Evolutionary conservation across 2,888 invertebrate species (phyloP), one percentile per base, ranked within the genome.

Genomic region (Trissolcus japonicus): DNA sequence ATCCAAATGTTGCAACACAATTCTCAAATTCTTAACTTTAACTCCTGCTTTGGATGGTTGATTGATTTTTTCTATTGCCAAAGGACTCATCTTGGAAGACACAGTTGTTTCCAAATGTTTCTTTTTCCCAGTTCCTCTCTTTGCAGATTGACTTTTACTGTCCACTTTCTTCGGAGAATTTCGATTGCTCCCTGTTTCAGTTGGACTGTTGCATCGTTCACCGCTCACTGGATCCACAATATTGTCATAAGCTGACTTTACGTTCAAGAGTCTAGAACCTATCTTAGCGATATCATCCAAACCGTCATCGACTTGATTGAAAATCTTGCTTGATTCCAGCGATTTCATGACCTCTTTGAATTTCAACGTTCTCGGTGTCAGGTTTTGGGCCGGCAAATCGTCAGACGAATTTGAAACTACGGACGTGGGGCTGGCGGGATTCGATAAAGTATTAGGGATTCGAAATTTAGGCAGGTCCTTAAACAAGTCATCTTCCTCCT

Each of bases 291-390:
- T 11, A n/a, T 73, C 59, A 3, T 79, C 61, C 3, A 62, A 72
- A 4, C 68, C 75, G 13, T 66, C 53, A 50, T 80, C 78, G 2
- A 75, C 68, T 9, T 76, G 76, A 17, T 74, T 76, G 60, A 71
- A 79, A 19, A 76, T 16, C 50, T 67, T 65, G 29, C 35, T 35
- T 13, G 57, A 60, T 2, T 56, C 54, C 13, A 72, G 29, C 0
- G 46, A 55, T 2, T 50, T 57, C n/a, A 60, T 40, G 46, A 78
- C 66, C 1, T 72, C 62, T n/a, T 67, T 75, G 35, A 61, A 79
- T 41, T 68, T 50, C n/a, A 75, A 41, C 25, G 62, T 19, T 25
- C 59, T 53, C 4, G 66, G 67, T n/a, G 65, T 63, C 29, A 56
- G 51, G 11, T n/a, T 63, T 2, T 29, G 9, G 14, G 35, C 14